Evolutionary conservation across 2,888 invertebrate species (phyloP), one percentile per base, ranked within the genome.

Genomic region (Drosophila melanocephala): DNA sequence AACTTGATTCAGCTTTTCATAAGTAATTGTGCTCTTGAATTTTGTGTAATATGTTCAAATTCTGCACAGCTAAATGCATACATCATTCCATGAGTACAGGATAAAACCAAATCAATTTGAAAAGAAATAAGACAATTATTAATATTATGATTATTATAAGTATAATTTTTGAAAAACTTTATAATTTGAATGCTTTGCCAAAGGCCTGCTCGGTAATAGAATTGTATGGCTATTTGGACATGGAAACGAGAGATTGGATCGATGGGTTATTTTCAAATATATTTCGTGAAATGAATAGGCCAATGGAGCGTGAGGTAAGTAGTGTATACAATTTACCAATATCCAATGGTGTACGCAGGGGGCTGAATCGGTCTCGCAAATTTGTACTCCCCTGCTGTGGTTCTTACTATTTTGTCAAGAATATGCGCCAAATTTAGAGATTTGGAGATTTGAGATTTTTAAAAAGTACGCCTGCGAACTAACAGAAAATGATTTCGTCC

Each of bases 181-280:
- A 19, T 50, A 50, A 37, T 50, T 14, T 6, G 14, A 19, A 33
- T 16, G 12, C 6, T 60, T 47, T 56, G n/a, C 30, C 26, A 16
- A 79, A 96, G 96, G 97, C 98, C 6, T 97, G 97, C 85, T 97
- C 97, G 3, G 98, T 98, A 3, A 95, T 97, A 75, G 98, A 98
- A 93, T 94, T 98, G 28, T 98, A 98, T 88, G 98, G 98, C 1
- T 96, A 97, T 76, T 94, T 98, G 60, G 97, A 98, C 93, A 97
- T 97, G 1, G 94, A 95, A 26, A 97, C 97, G 0, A 95, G 98
- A 89, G 98, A 98, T 93, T 98, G 98, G 98, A 97, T 97, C 2
- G 98, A 98, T 92, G 98, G 98, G 14, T 94, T 98, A 47, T 95
- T 98, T 82, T 98, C 98, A 3, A 97, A 96, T 92, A 98, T 98